Evolutionary conservation across 2,888 invertebrate species (phyloP), one percentile per base, ranked within the genome.

Genomic region (Herminia tarsipennalis): DNA sequence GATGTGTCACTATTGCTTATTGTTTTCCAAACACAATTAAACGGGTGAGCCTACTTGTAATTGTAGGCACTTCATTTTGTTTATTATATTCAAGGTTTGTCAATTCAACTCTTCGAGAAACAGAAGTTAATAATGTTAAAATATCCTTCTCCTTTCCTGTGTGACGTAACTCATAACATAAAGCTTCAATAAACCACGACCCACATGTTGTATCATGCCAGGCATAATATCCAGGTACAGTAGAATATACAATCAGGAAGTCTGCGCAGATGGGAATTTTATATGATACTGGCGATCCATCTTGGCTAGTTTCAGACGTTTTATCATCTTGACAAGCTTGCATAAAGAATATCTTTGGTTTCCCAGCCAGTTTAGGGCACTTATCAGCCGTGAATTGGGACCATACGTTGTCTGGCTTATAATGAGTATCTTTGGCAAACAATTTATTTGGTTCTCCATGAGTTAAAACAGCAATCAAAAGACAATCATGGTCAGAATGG

Each of bases 161-260:
- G 55, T 94, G 93, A 44, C 94, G 93, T 34, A 98, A 81, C 70
- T 98, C 97, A 21, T 95, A 93, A 75, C 97, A 96, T 17, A 99
- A 90, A 0, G 98, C 95, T 85, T 98, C 98, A 89, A 99, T 96
- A 76, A 98, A 99, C 98, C 98, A 99, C 0, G 98, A 98, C 1
- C 98, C 98, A 55, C 96, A 95, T 14, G 96, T 96, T 17, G 97
- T 97, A 77, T 98, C 98, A 39, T 98, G 94, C 98, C 98, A 98
- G 0, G 98, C 98, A 86, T 95, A 98, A 80, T 94, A 98, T 39
- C 98, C 98, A 76, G 98, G 97, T 48, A 98, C 96, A 12, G 98
- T 98, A 5, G 98, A 98, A 83, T 97, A 98, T 3, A 96, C 97
- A 78, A 98, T 96, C 27, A 99, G 92, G 83, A 98, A 98, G 85